Base-by-base conservation (phyloP, 2,113 vertebrate species). In the Willisornis vidua region DNA sequence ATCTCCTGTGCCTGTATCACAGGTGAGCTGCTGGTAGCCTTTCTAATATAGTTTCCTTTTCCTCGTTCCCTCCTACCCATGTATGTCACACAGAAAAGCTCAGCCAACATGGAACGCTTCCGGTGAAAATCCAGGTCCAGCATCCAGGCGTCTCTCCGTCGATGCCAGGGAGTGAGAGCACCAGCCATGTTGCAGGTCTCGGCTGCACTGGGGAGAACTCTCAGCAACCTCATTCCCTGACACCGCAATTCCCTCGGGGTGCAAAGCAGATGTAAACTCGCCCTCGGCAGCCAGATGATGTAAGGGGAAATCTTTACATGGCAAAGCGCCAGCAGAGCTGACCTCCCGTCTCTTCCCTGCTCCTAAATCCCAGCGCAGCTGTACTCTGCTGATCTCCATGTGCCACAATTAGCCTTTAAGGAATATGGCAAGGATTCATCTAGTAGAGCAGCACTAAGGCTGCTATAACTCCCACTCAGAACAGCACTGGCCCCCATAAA, bases 291-390 rank as follows among this genome's bases (percentile, higher is more conserved):
- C 91, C 93, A 92, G 94, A 88, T 95, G 87, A 96, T 93, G 96
- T 93, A 92, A 94, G 73, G 94, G 96, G 91, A 96, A 95, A 96
- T 95, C 91, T 93, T 89, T 83, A 87, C 81, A 84, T 91, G 90
- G 95, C 96, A 82, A 81, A 84, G 84, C 1, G 89, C 93, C 93
- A 97, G 85, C 3, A 2, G 86, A 96, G 85, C 93, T 96, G 95
- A 95, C 94, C 94, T 96, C 87, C 87, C 12, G 33, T 91, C 91
- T 95, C 87, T 96, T 90, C 91, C 85, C 87, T 19, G 85, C 89
- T 95, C 95, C 95, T 89, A 96, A 95, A 97, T 92, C 94, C 96
- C 96, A 97, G 94, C 1, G 31, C 93, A 96, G 95, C 95, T 96
- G 96, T 94, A 91, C 82, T 89, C 45, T 7, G 78, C 87, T 97